Conservation (phyloP, 92 coral and sea anemone genomes). For the Nematostella vectensis region DNA sequence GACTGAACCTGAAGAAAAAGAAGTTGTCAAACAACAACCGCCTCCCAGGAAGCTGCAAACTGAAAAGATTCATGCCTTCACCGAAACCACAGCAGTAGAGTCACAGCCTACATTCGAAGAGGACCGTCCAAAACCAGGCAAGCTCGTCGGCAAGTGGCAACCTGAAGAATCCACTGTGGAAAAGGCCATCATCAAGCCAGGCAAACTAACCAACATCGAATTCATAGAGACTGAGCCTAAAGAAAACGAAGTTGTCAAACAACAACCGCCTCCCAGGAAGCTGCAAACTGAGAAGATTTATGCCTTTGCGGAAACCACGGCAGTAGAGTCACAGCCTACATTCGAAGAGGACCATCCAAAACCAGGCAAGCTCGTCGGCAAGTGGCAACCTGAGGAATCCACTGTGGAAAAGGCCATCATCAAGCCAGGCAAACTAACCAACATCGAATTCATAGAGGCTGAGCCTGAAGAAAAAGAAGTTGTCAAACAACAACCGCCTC, state of each 20-base stretch:
- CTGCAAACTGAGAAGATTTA: neutral
- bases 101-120: neutral
- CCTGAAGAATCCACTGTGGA: neutral
- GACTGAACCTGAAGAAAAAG: no score
- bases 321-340: neutral
- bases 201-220: neutral
- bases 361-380: neutral
- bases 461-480: no score
- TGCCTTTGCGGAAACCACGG: neutral
- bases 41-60: no score
- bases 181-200: neutral
- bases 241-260: neutral
- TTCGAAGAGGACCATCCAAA: neutral
- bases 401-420: neutral
- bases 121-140: neutral
- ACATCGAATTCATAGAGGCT: neutral
- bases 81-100: neutral
- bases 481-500: no score
- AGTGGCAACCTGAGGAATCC: neutral
- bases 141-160: neutral
- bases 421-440: neutral
- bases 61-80: no score
- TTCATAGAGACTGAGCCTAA: neutral
- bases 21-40: no score
- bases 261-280: neutral